Evolutionary conservation across 2,797 vertebrate species (phyloP), one percentile per base, ranked within the genome.

Genomic region (Parauchenoglanis punctatus): DNA sequence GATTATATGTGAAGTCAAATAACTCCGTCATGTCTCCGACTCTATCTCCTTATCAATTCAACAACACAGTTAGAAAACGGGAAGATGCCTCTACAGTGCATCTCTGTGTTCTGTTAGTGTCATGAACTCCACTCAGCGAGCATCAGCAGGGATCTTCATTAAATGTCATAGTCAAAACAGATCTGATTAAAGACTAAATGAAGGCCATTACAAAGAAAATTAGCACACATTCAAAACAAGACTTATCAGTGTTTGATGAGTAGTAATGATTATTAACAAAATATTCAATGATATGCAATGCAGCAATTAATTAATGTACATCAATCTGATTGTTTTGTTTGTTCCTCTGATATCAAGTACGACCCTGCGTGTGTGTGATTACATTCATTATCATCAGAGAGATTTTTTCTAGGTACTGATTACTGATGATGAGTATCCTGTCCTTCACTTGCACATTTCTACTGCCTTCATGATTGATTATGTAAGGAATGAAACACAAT

Each of bases 111-210:
- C 73, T 70, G 85, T 86, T 85, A 73, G 58, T 81, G 83, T 81
- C 77, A 81, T 80, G 31, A 56, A 2, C 46, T n/a, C 87, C 49
- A 63, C 18, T 63, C 67, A 72, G 63, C 44, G 49, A 67, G 18
- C 68, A 77, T 81, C 88, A 70, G 67, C 88, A 88, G 83, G 89
- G 67, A 73, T 76, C 67, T 84, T 84, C 78, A 87, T 89, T 67
- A 90, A 90, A 91, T 88, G 83, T 88, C 87, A 88, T 54, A n/a
- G 80, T 70, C 61, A 80, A 76, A 89, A 46, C 87, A 85, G 83
- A 88, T 89, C 85, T 68, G 83, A 89, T 89, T 82, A 85, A 44
- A 18, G n/a, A 58, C 18, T 35, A 61, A 77, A 89, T 88, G 70
- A 85, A 89, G 86, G 82, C 83, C 85, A 87, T 86, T 80, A 90